phyloP scores from a whole-genome alignment of 2,113 vertebrate genomes.

The Arenaria interpres region DNA sequence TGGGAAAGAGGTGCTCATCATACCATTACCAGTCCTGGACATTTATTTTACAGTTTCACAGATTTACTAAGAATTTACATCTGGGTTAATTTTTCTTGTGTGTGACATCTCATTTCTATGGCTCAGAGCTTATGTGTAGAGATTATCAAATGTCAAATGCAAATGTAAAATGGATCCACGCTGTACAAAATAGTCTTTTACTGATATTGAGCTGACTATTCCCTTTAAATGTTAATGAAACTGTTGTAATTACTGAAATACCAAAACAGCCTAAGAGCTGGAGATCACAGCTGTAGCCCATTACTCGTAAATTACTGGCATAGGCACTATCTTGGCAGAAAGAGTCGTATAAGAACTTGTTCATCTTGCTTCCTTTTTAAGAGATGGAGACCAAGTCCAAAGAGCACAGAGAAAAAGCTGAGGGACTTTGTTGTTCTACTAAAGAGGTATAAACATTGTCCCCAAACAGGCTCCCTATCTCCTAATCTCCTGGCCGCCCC shows the following conservation, averaged over 20 bases:
- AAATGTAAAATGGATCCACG: slow-evolving; percentile 74
- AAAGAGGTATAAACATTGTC: background rate
- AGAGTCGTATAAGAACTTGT: slow-evolving; percentile 57
- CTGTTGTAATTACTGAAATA: slow-evolving; percentile 81
- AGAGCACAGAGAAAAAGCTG: slow-evolving; percentile 27
- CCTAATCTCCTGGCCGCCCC: background rate
- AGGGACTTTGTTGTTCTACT: background rate
- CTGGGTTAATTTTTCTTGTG: slow-evolving; percentile 72
- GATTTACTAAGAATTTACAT: slow-evolving; percentile 50
- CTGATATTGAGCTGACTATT: slow-evolving; percentile 75
- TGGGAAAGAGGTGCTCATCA: slow-evolving; percentile 39
- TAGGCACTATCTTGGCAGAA: slow-evolving; percentile 61
- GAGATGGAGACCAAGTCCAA: slow-evolving; percentile 15
- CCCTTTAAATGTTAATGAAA: slow-evolving; percentile 85
- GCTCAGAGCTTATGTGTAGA: slow-evolving; percentile 68
- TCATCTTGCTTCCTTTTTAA: slow-evolving; percentile 57
- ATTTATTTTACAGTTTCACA: slow-evolving; percentile 58
- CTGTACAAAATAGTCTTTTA: slow-evolving; percentile 72
- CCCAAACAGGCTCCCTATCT: background rate
- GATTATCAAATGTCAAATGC: slow-evolving; percentile 84
- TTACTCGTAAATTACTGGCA: slow-evolving; percentile 75
- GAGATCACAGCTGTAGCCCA: slow-evolving; percentile 79
- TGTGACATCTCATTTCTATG: slow-evolving; percentile 68
- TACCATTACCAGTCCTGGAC: background rate
- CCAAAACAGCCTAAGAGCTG: slow-evolving; percentile 74